These are phyloP conservation scores for Pachypsylla venusta DNA, from an alignment of 1,140 invertebrate genomes.

Conservation along the genomic window DNA sequence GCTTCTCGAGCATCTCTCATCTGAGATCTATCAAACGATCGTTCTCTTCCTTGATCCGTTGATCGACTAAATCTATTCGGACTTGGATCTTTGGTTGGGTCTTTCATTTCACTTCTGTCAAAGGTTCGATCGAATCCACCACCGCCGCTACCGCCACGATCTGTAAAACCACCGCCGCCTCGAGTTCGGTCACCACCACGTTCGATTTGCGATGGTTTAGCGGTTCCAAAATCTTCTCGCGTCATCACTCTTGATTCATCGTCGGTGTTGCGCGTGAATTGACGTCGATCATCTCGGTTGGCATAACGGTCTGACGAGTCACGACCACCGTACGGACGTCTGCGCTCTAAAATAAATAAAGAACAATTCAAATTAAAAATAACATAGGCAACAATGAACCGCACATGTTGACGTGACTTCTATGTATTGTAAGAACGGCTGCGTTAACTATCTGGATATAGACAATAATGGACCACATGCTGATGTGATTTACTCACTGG, in stretches of 20 bases:
- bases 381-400: too few species aligned
- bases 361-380: too few species aligned
- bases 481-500: too few species aligned
- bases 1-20: not conserved
- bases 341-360: not conserved
- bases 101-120: not conserved
- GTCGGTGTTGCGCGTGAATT: not conserved
- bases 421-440: too few species aligned
- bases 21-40: not conserved
- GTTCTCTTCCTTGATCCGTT: not conserved
- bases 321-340: not conserved
- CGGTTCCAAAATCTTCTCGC: not conserved
- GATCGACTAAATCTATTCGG: not conserved
- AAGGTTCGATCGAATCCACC: not conserved
- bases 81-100: not conserved
- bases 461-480: too few species aligned
- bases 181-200: not conserved
- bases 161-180: not conserved
- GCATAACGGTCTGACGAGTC: slow-evolving; percentile 3
- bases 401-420: too few species aligned
- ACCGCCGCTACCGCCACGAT: not conserved
- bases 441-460: too few species aligned
- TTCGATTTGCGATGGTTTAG: not conserved
- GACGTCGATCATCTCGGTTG: not conserved
- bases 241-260: not conserved